Conservation (phyloP, 2,888 invertebrate genomes). For the Callimorpha dominula region DNA sequence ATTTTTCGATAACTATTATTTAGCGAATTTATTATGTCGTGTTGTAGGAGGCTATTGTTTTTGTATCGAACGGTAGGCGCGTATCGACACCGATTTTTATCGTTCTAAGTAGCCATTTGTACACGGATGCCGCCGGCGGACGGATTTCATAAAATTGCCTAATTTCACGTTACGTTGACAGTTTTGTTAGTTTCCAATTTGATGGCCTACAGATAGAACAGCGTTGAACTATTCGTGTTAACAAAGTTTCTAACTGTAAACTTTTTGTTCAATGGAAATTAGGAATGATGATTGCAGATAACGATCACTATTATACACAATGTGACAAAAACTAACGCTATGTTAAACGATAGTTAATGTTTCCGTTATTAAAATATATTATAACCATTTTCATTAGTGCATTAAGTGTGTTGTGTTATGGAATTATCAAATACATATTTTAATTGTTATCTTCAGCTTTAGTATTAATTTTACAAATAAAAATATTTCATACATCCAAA, state of each 20-base stretch:
- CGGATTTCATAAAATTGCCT: slow-evolving; percentile 57
- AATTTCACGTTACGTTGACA: slow-evolving; percentile 65
- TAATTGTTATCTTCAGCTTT: neutral
- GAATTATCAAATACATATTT: neutral
- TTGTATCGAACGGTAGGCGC: slow-evolving; percentile 50
- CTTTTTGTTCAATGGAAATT: slow-evolving; percentile 44
- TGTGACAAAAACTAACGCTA: slow-evolving; percentile 44
- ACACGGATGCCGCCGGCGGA: slow-evolving; percentile 65
- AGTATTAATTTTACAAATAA: neutral
- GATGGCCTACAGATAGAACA: slow-evolving; percentile 57
- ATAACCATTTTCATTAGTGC: neutral
- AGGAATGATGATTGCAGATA: slow-evolving; percentile 53
- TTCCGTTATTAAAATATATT: slow-evolving; percentile 7
- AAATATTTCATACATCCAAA: neutral
- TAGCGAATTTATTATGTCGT: slow-evolving; percentile 80
- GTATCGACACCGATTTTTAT: slow-evolving; percentile 59
- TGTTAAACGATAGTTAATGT: slow-evolving; percentile 37
- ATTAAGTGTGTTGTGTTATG: neutral
- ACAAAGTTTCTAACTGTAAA: slow-evolving; percentile 42
- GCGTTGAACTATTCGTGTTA: slow-evolving; percentile 52
- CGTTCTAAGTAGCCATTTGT: slow-evolving; percentile 71
- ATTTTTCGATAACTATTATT: slow-evolving; percentile 85
- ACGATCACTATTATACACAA: slow-evolving; percentile 33
- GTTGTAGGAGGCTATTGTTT: slow-evolving; percentile 60
- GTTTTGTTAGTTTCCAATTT: slow-evolving; percentile 61